Evolutionary conservation across 1,140 invertebrate species (phyloP), one percentile per base, ranked within the genome.

Genomic region (Zaprionus gabonicus): DNA sequence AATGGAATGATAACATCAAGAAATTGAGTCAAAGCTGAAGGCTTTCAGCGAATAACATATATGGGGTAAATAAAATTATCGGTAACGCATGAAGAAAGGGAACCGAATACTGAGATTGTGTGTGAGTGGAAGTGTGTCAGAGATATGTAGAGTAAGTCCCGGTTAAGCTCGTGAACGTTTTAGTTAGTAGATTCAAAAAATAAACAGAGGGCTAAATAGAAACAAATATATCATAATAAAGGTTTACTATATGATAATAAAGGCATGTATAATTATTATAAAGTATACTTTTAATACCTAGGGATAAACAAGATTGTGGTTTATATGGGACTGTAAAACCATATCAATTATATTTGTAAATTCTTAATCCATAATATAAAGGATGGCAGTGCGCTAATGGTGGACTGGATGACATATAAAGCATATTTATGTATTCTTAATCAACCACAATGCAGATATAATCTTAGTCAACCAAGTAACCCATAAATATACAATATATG

Each of bases 1-100:
- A 63, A 73, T 51, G 49, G n/a, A 56, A 62, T 76, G 74, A 76
- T 76, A 76, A 76, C 56, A 49, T 7, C 38, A 63, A 76, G 74
- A 72, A 72, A 67, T 76, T 76, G 74, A 76, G 49, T 76, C 73
- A 76, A 34, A 65, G 55, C 57, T 38, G 59, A 46, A 17, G 41
- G 41, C 55, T 56, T 71, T 67, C 56, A 34, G 17, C 44, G 70
- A 31, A 63, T 9, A 53, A 34, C 31, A 3, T 31, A 17, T 46
- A 72, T 60, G 20, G 66, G 57, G 31, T 66, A 72, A 72, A 67
- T 57, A 73, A 17, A 38, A 59, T 53, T 59, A 70, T 76, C 73
- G 59, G 25, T 65, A 71, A n/a, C 34, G 31, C 46, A 38, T 49
- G 28, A 59, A 64, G 51, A 41, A 51, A 10, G 17, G 41, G 25